Base-by-base conservation (phyloP, 2,888 invertebrate genomes). In the Dasypogon diadema region DNA sequence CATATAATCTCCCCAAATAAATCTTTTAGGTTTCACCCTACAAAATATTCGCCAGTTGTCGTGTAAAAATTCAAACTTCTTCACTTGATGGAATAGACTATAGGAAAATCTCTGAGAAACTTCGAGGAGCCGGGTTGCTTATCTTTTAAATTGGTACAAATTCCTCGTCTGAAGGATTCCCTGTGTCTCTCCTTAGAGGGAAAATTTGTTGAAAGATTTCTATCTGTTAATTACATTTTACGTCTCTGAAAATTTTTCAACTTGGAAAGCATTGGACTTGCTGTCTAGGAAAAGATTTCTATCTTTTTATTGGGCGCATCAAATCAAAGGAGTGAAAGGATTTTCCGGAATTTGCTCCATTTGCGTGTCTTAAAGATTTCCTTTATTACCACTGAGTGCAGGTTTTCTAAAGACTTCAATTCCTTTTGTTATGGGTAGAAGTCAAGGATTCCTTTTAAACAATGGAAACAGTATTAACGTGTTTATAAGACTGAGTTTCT, bases 181-280 rank as follows among this genome's bases (percentile, higher is more conserved):
- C 54, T 34, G 70, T 70, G 51, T 54, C 70, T 70, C 54, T 24
- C 34, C 34, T 51, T 22, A 30, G 30, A 54, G 54, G 54, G 30
- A 48, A 70, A 70, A 70, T 70, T 70, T 70, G 70, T 70, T 70
- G 34, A 54, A 26, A 70, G 70, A 70, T 70, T 70, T 51, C 70
- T 70, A 70, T 70, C 70, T 70, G 70, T 70, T 70, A 70, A 70
- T 70, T 70, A 70, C 70, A 70, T 70, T 70, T 70, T 54, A 70
- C 70, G 70, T 70, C 70, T 70, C 70, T 54, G 54, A 70, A 70
- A 70, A 70, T 21, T 70, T 70, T 70, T 70, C 70, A 34, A 70
- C 54, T 70, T 34, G 21, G 54, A 37, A 21, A 70, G 70, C 70
- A 54, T 21, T 21, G 24, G 51, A 51, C 46, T 51, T 54, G 42